Evolutionary conservation across 2,113 vertebrate genomes (phyloP), one percentile per base, ranked within the genome.

Genomic region (Arvicanthis niloticus): DNA sequence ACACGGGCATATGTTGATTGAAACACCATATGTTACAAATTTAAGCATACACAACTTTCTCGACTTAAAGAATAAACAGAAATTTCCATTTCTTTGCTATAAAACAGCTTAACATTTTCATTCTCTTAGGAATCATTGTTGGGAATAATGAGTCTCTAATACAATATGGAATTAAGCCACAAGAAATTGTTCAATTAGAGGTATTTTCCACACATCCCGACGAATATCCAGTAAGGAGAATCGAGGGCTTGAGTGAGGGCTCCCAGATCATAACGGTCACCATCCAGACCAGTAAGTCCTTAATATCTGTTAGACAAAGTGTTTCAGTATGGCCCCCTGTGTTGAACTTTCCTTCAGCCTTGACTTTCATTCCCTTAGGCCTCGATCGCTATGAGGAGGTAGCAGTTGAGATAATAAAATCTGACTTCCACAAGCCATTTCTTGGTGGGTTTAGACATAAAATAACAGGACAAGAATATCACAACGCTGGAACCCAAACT

Each of bases 391-490:
- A 98, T 93, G 98, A 98, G 97, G 98, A 99, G 48, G 96, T 99
- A 95, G 91, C 98, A 97, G 99, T 99, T 92, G 99, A 99, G 98
- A 99, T 99, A 19, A 98, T 99, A 98, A 99, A 98, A 82, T 96
- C 98, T 91, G 97, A 97, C 40, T 99, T 98, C 95, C 96, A 94
- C 75, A 99, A 99, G 87, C 97, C 99, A 19, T 99, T 99, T 98
- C 98, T 99, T 96, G 99, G 99, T 76, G 99, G 99, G 95, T 99
- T 99, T 99, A 99, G 98, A 88, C 99, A 99, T 96, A 98, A 92
- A 48, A 26, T 98, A 97, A 99, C 99, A 24, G 99, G 99, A 90
- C 88, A 75, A 26, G 99, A 99, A 98, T 99, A 99, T 97, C 99
- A 99, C 95, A 99, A 99, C 88, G 99, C 99, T 60, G 98, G 99